Percentiles rank a stretch among this genome's conserved stretches.
Evolutionary conservation across 2,113 vertebrate species (phyloP).

Genomic region (Otolemur garnettii): DNA sequence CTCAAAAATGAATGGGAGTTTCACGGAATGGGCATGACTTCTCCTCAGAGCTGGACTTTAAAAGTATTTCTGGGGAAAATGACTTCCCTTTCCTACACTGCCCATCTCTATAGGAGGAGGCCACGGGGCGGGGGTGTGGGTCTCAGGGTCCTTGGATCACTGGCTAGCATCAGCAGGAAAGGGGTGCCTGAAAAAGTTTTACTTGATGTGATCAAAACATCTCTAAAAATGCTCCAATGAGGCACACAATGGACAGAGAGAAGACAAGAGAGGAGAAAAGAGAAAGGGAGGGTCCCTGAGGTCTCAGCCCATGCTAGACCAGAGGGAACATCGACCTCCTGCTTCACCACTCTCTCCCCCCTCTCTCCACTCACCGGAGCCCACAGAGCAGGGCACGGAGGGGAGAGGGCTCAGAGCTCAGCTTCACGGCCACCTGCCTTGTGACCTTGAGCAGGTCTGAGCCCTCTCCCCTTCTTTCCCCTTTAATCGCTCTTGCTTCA

Average conservation of each 20-base stretch:
- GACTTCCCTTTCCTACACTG: neutral
- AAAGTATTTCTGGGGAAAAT: neutral
- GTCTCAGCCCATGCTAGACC: neutral
- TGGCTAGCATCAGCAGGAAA: neutral
- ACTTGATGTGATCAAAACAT: neutral
- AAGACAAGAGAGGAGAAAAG: neutral
- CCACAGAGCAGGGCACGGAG: rapidly evolving
- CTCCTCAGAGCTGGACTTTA: neutral
- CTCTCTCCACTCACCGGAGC: rapidly evolving
- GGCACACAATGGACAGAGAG: neutral
- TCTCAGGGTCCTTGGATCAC: neutral
- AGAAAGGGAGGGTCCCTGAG: neutral
- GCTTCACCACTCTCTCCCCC: neutral
- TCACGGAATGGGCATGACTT: neutral
- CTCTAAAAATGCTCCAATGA: neutral
- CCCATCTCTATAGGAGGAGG: neutral
- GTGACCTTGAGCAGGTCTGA: neutral
- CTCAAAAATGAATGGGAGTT: rapidly evolving
- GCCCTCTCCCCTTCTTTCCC: too few relatives aligned
- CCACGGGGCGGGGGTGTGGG: neutral
- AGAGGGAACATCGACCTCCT: neutral
- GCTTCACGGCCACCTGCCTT: neutral
- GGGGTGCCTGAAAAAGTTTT: neutral
- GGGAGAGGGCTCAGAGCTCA: neutral
- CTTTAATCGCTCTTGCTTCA: neutral